Percentiles rank a stretch among this genome's conserved stretches.
Evolutionary conservation across 2,797 vertebrate species (phyloP).

Genomic region (Nannoperca australis): DNA sequence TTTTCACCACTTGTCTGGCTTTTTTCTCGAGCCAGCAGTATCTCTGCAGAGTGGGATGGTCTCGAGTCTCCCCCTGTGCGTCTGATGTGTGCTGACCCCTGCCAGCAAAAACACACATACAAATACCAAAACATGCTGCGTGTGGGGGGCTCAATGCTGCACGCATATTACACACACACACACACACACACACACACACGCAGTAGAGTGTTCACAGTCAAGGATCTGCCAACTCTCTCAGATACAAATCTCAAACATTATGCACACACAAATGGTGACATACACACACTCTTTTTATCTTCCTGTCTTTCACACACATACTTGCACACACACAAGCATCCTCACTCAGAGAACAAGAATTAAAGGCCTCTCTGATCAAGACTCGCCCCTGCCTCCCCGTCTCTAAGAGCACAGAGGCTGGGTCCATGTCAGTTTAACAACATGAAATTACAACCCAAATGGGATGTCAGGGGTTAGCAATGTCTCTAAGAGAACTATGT

Average conservation of each 20-base stretch:
- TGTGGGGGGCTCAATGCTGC: slow-evolving; percentile 21
- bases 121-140: slow-evolving; percentile 59
- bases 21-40: slow-evolving; percentile 53
- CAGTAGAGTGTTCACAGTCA: background rate
- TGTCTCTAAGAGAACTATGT: slow-evolving; percentile 87
- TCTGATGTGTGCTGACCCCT: slow-evolving; percentile 66
- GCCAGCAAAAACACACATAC: slow-evolving; percentile 45
- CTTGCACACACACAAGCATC: slow-evolving; percentile 19
- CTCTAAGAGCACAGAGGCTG: slow-evolving; percentile 83
- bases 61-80: slow-evolving; percentile 29
- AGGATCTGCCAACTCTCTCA: slow-evolving; percentile 14
- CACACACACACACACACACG: slow-evolving; percentile 22
- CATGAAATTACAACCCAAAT: slow-evolving; percentile 93
- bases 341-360: slow-evolving; percentile 52
- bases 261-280: background rate
- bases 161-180: slow-evolving; percentile 19
- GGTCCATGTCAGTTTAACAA: slow-evolving; percentile 91
- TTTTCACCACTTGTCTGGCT: slow-evolving; percentile 32
- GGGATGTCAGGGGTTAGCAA: slow-evolving; percentile 90
- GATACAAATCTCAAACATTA: slow-evolving; percentile 35
- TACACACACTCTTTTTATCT: background rate
- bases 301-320: background rate
- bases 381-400: slow-evolving; percentile 53
- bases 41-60: slow-evolving; percentile 54
- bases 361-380: slow-evolving; percentile 70